phyloP scores from a whole-genome alignment of 2,113 vertebrate species.

The Salvator merianae region DNA sequence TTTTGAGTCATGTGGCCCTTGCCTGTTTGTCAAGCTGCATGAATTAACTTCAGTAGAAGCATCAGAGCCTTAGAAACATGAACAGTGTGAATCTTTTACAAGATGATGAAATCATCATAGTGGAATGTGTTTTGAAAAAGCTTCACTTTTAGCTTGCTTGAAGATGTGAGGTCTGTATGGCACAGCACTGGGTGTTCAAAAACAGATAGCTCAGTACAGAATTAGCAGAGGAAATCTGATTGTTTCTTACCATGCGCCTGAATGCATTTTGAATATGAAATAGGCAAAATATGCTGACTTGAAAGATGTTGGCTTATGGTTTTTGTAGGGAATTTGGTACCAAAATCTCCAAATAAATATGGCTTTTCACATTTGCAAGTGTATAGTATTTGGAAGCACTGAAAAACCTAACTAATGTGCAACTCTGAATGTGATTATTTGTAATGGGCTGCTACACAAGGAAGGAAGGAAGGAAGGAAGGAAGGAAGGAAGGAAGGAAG shows the following conservation, averaged over 20 bases:
- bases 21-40: neutral
- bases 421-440: neutral
- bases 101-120: no score
- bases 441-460: neutral
- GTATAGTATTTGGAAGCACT: conserved; percentile 3
- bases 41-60: neutral
- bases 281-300: conserved; percentile 14
- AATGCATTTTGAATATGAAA: neutral
- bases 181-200: neutral
- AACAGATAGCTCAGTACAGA: neutral
- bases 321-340: neutral
- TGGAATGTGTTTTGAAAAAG: neutral
- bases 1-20: neutral
- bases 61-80: neutral
- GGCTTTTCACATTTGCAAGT: neutral
- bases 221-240: neutral
- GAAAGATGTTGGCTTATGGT: conserved; percentile 21
- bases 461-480: neutral
- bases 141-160: neutral
- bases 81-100: neutral
- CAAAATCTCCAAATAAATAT: conserved; percentile 11
- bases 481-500: conserved; percentile 5
- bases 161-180: neutral
- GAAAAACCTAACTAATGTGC: neutral
- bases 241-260: neutral